Percentiles rank a stretch among this genome's conserved stretches.
Evolutionary conservation across 2,797 vertebrate genomes (phyloP).

Genomic region (Pyrocephalus nanus): DNA sequence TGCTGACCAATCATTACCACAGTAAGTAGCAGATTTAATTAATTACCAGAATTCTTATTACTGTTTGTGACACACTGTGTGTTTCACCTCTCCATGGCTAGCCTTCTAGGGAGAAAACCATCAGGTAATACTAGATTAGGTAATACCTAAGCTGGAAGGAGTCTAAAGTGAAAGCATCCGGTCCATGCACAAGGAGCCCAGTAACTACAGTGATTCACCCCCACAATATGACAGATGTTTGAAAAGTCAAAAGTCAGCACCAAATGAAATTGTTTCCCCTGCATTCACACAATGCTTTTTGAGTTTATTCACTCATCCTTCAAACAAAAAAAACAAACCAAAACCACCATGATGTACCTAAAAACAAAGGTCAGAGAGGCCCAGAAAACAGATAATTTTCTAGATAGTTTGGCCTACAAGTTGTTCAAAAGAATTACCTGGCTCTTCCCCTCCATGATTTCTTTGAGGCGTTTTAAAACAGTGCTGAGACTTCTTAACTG

Average conservation of each 20-base stretch:
- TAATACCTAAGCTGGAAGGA: not conserved
- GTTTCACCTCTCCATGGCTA: not conserved
- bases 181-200: not conserved
- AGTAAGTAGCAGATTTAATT: not conserved
- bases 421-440: slow-evolving; percentile 82
- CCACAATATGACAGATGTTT: not conserved
- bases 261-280: not conserved
- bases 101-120: not conserved
- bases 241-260: not conserved
- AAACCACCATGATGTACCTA: not conserved
- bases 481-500: slow-evolving; percentile 91
- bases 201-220: not conserved
- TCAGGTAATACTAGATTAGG: not conserved
- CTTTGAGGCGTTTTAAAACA: slow-evolving; percentile 94
- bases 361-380: not conserved
- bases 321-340: not conserved
- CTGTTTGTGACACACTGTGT: not conserved
- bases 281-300: not conserved
- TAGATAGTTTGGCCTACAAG: not conserved
- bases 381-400: not conserved
- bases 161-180: not conserved
- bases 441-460: slow-evolving; percentile 99
- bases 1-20: not conserved
- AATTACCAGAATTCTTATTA: not conserved
- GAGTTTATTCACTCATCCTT: not conserved